Base-by-base conservation (phyloP, 2,888 invertebrate genomes). In the Agrotis puta region DNA sequence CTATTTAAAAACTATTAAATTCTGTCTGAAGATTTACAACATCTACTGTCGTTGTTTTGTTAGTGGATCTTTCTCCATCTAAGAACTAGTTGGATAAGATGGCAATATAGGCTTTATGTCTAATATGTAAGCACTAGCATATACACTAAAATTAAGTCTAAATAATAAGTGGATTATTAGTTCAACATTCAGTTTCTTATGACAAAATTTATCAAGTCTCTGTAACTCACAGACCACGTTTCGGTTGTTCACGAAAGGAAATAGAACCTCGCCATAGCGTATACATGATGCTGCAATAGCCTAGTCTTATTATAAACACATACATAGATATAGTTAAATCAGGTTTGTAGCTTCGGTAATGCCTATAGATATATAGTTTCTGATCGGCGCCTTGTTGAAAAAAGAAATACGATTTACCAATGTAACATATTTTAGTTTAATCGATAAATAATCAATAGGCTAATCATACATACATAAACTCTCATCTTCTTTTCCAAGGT, bases 221-320 rank as follows among this genome's bases (percentile, higher is more conserved):
- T 79, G 73, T 73, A 66, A 64, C 16, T n/a, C 53, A 74, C 63
- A 77, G 79, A 77, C 54, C 59, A 63, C n/a, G 27, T 77, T 74
- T 63, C 45, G 77, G 74, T 79, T 79, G 74, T 77, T 79, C 67
- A 50, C 43, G 5, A 73, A 64, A 62, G 27, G 73, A 76, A 77
- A 79, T 74, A 63, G 67, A 54, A 77, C 77, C 77, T 77, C 77
- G 79, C 77, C 51, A 76, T 76, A 76, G 76, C 79, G 72, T 72
- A 59, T 51, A 79, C 54, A 77, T 18, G 57, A 57, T 66, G 79
- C 62, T 77, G 27, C 77, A 79, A 77, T 77, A 73, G 54, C 59
- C 73, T 76, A 76, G 61, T 65, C 24, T 76, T 45, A 65, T 64
- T 61, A 54, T 62, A 66, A 66, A 54, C 74, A 74, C 59, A 56